Evolutionary conservation across 2,888 invertebrate species (phyloP), one percentile per base, ranked within the genome.

Genomic region (Spicauda simplicius): DNA sequence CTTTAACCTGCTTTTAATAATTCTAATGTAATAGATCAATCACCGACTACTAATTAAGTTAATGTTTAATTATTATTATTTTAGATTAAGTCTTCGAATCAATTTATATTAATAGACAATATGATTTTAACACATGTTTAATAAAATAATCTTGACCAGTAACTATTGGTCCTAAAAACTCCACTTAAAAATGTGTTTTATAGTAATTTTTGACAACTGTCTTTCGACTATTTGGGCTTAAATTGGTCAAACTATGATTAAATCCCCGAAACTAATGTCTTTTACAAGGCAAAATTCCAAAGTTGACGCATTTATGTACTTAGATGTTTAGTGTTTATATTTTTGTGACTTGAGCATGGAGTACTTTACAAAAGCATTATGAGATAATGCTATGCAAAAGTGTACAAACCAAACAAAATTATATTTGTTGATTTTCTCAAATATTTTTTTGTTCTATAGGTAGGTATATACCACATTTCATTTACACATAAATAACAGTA

Each of bases 231-330:
- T 33, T 33, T 10, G 10, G 33, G 33, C 33, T 10, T 3, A 33
- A 8, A 33, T 33, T 8, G 33, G 33, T 33, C 33, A 33, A 33
- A 16, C 2, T 4, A 48, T 48, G 12, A 41, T 37, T 37, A 3
- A 41, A 41, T 41, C 14, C 33, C 8, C 0, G 14, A 19, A 37
- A 37, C 30, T 20, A 18, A n/a, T 63, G 55, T 48, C 48, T 55
- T 55, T 8, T 4, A 48, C 11, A 48, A 63, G 30, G 41, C 55
- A 55, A 62, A 63, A 64, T 64, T 64, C 64, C 56, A 48, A 52
- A 57, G 18, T 20, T 57, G 57, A 64, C 57, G 64, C 64, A 64
- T 64, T 64, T 64, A 64, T 20, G n/a, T 25, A 50, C 3, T 20
- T 58, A n/a, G 50, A 33, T 55, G 48, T 33, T n/a, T 54, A 55